These are phyloP conservation scores for Apteryx owenii DNA, from an alignment of 2,113 vertebrate species.

Conservation along the genomic window DNA sequence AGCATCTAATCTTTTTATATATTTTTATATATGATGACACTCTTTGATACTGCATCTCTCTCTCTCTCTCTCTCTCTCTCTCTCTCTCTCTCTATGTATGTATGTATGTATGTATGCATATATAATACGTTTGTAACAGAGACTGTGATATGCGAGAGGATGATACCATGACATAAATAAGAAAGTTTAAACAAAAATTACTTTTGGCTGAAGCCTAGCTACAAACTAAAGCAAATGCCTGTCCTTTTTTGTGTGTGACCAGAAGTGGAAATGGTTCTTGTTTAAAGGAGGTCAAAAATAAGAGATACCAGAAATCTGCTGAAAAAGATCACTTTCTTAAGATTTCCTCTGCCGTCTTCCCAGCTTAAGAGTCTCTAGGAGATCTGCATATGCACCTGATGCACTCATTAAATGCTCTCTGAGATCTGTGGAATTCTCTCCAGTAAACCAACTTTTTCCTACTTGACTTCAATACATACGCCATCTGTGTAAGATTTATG, in stretches of 20 bases:
- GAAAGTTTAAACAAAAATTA: background rate
- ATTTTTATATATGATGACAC: too few relatives aligned
- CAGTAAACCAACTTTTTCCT: background rate
- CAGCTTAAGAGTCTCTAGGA: background rate
- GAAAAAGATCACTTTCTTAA: background rate
- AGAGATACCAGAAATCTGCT: background rate
- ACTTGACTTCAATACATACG: background rate
- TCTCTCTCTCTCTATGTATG: too few relatives aligned
- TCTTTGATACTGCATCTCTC: too few relatives aligned
- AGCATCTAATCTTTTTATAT: too few relatives aligned
- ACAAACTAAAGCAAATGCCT: background rate
- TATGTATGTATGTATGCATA: too few relatives aligned
- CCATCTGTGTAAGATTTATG: background rate
- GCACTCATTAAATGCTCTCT: background rate
- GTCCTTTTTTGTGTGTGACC: background rate
- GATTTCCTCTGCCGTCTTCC: background rate
- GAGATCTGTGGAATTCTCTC: background rate
- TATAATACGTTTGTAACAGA: background rate
- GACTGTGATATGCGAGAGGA: fast-evolving
- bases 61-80: too few relatives aligned
- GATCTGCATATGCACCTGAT: background rate
- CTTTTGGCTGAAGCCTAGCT: background rate
- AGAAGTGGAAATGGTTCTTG: background rate
- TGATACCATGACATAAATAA: background rate
- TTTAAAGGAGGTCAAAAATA: background rate